Base-by-base conservation (phyloP, 1,140 invertebrate genomes). In the Brachystomella parvula region DNA sequence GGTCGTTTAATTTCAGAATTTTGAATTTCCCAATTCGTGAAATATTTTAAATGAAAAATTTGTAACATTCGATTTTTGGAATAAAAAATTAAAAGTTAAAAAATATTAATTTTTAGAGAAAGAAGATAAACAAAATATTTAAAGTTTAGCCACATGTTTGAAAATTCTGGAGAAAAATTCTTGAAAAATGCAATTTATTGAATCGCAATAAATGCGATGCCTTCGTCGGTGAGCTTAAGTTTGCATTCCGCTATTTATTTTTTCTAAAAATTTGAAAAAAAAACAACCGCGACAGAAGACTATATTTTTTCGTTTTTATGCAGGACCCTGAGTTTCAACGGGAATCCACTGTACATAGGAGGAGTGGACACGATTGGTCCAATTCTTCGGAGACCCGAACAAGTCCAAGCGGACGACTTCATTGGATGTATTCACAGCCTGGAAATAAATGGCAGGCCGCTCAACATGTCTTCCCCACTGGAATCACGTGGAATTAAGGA, bases 341-440 rank as follows among this genome's bases (percentile, higher is more conserved):
- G 89, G 69, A 89, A 94, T 75, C 87, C 86, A 0, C 78, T 97
- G 56, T 81, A 89, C 29, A 82, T 97, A 66, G 94, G 93, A 31
- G 94, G 94, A 24, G 76, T 97, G 15, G 79, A 84, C 39, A 86
- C 86, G 58, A 87, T 92, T 0, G 88, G 93, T 78, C 86, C 90
- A 0, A 84, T 95, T 0, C 76, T 94, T 9, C 89, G 93, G 77
- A 82, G 90, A 62, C 88, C 89, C 0, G 91, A 89, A 0, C 91
- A 95, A 80, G 85, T 96, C 28, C 86, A 87, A 68, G 89, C 91
- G 0, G 92, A 96, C 75, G 93, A 96, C 76, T 86, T 96, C 60
- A 86, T 96, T 35, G 94, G 94, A 1, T 96, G 94, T 74, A 83
- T 96, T 61, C 90, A 95, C 73, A 92, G 90, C 68, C 86, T 96